phyloP scores from a whole-genome alignment of 2,888 invertebrate genomes.

The Tenodera sinensis region DNA sequence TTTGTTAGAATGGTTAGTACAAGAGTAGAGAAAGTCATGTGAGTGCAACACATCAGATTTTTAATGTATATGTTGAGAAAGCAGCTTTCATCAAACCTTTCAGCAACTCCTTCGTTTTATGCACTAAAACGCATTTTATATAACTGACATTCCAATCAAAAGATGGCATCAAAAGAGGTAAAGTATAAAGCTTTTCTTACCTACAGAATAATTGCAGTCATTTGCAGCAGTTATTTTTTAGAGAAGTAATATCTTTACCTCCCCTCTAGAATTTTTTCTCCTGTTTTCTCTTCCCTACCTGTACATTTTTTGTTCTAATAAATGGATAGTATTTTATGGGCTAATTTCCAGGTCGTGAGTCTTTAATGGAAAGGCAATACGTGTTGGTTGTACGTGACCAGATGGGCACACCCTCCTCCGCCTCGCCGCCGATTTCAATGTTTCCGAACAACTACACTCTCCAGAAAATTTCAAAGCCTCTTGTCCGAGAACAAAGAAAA shows the following conservation, averaged over 20 bases:
- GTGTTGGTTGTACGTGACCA: background rate
- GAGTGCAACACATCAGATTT: too few species aligned
- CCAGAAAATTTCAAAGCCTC: background rate
- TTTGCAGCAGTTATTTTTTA: background rate
- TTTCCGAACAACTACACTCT: background rate
- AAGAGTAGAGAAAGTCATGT: too few species aligned
- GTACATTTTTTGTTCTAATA: background rate
- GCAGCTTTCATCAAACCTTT: background rate
- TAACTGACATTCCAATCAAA: background rate
- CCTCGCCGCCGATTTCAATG: background rate
- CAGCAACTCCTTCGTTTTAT: background rate
- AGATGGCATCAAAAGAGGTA: background rate
- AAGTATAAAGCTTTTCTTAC: background rate
- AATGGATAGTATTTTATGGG: background rate
- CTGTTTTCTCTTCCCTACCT: background rate
- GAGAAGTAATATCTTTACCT: background rate
- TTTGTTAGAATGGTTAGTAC: too few species aligned
- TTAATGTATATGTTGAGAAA: background rate
- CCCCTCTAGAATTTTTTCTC: background rate
- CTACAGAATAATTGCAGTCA: background rate
- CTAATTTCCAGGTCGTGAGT: background rate
- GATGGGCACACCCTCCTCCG: background rate
- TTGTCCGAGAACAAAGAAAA: background rate
- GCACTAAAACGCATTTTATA: background rate
- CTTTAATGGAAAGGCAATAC: background rate